Base-by-base conservation (phyloP, 92 coral and sea anemone species). In the Parazoanthus atlanticus region DNA sequence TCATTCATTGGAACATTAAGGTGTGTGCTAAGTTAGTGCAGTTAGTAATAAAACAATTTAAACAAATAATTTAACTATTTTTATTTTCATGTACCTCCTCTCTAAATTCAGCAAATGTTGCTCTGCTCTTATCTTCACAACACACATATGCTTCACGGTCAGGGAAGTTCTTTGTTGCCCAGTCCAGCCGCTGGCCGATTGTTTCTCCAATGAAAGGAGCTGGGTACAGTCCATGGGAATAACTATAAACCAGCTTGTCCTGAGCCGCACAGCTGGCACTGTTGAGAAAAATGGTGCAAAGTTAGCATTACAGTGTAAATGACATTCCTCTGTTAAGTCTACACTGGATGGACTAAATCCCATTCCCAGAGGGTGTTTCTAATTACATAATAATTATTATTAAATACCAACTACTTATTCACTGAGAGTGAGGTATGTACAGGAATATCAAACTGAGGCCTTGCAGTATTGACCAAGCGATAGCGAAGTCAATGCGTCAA, bases 91-190 rank as follows among this genome's bases (percentile, higher is more conserved):
- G 38, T 66, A 95, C 99, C 98, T 97, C 98, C 32, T 92, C 95
- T 74, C 94, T 95, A 8, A 97, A 86, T 73, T 95, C 89, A 40
- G 94, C 93, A 93, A 97, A 97, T 29, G 99, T 97, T 23, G 99
- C 99, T 81, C 99, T 95, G 71, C 90, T 82, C 43, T 92, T 92
- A 36, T 93, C 96, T 58, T 97, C 96, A 90, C 98, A 94, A 90
- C 80, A 97, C 25, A 97, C 95, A 74, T 97, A 97, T 5, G 99
- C 99, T 66, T 97, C 99, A 12, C 98, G 91, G 84, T 95, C 98
- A 17, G 99, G 98, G 74, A 91, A 92, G 74, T 86, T 92, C 52
- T 94, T 93, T 13, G 98, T 98, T 31, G 92, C 90, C 76, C 89
- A 86, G 78, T 95, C 99, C 52, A 97, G 33, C 66, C 92, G 90